Conservation (phyloP, 2,888 invertebrate genomes). For the Archaeoteleia sp. region DNA sequence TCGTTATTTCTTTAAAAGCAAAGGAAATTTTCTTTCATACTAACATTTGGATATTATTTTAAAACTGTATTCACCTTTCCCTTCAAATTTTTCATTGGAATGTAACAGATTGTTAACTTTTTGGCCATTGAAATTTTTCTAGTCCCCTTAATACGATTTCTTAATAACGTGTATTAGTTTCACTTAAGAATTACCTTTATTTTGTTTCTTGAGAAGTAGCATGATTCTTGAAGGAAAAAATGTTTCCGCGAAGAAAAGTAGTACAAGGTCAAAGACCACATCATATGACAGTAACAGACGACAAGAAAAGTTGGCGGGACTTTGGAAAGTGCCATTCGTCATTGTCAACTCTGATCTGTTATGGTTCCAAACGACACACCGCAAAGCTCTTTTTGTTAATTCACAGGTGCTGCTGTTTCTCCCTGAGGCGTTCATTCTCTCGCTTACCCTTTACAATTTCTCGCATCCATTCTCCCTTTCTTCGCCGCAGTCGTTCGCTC, state of each 20-base stretch:
- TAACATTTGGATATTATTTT: too few species aligned
- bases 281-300: constrained; percentile 38
- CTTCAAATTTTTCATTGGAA: too few species aligned
- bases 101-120: too few species aligned
- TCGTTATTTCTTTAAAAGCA: too few species aligned
- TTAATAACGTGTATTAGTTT: too few species aligned
- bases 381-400: constrained; percentile 53
- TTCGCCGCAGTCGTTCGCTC: constrained; percentile 53
- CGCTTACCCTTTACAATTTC: constrained; percentile 49
- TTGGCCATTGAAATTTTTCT: too few species aligned
- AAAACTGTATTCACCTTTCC: too few species aligned
- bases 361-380: constrained; percentile 47
- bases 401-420: constrained; percentile 51
- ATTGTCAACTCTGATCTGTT: constrained; percentile 63
- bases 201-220: too few species aligned
- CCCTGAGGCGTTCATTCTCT: constrained; percentile 52
- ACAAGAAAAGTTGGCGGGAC: constrained; percentile 69
- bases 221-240: too few species aligned
- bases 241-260: constrained; percentile 30
- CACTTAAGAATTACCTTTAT: too few species aligned
- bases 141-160: too few species aligned
- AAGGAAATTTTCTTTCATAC: too few species aligned
- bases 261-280: constrained; percentile 30
- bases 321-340: constrained; percentile 65
- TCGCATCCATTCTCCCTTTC: constrained; percentile 47